These are phyloP conservation scores for Peromyscus aztecus DNA, from an alignment of 2,797 vertebrate species.

Conservation along the genomic window DNA sequence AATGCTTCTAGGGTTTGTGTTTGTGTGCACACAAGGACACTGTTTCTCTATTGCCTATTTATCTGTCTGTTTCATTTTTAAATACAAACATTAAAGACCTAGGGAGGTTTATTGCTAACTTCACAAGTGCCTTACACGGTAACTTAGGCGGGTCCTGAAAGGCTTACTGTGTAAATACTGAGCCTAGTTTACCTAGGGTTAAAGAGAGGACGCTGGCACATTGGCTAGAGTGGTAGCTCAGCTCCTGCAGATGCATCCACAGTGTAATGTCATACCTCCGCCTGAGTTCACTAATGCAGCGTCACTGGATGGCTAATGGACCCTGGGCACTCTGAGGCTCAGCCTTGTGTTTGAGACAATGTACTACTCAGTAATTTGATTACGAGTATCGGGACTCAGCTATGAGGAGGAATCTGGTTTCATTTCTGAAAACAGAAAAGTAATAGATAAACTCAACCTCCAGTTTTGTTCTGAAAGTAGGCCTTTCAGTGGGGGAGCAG, in stretches of 20 bases:
- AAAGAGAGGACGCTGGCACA: conserved; percentile 67
- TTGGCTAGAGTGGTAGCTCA: conserved; percentile 61
- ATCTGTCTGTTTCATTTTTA: conserved; percentile 12
- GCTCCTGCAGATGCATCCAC: conserved; percentile 66
- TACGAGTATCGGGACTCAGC: conserved; percentile 60
- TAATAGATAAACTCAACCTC: conserved; percentile 41
- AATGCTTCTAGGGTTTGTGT: not conserved
- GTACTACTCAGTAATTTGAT: conserved; percentile 71
- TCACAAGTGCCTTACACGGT: conserved; percentile 39
- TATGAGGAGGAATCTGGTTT: conserved; percentile 72
- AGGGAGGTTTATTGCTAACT: conserved; percentile 33
- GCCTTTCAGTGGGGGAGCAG: not conserved
- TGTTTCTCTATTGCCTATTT: not conserved
- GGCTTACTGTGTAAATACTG: conserved; percentile 74
- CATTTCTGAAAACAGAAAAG: conserved; percentile 69
- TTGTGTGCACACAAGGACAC: not conserved
- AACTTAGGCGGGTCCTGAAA: conserved; percentile 57
- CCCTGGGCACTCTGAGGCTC: conserved; percentile 67
- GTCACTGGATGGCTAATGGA: conserved; percentile 79
- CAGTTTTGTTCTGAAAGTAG: conserved; percentile 54
- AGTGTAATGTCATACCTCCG: conserved; percentile 73
- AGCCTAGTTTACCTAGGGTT: conserved; percentile 66
- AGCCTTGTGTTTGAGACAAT: conserved; percentile 64
- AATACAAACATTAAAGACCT: conserved; percentile 38
- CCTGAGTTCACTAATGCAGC: conserved; percentile 69